phyloP scores from a whole-genome alignment of 2,888 invertebrate species.

The Eristalis arbustorum region DNA sequence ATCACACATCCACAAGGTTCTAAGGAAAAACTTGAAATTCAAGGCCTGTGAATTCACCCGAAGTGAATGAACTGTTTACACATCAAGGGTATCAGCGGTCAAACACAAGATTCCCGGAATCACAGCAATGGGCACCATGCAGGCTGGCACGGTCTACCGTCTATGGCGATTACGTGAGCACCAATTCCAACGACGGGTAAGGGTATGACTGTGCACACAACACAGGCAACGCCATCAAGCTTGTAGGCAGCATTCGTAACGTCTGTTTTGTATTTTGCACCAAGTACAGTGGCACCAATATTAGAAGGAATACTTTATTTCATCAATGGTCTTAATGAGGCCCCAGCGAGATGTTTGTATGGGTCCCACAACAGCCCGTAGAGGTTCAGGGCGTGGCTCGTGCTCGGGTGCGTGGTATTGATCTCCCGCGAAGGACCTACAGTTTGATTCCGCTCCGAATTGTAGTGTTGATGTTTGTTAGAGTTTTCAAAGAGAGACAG shows the following conservation, averaged over 20 bases:
- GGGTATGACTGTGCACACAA: not conserved
- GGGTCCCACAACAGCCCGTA: no score
- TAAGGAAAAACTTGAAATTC: not conserved
- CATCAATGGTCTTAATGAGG: no score
- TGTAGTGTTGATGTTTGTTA: no score
- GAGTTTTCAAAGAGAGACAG: no score
- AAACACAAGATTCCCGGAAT: slow-evolving; percentile 69
- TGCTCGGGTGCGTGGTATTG: no score
- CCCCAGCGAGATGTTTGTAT: no score
- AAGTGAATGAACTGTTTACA: slow-evolving; percentile 60
- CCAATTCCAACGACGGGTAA: slow-evolving; percentile 69
- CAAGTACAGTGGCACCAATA: slow-evolving; percentile 65
- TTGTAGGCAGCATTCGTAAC: not conserved
- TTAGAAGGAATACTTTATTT: no score
- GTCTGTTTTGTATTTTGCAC: slow-evolving; percentile 4
- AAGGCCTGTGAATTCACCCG: slow-evolving; percentile 70
- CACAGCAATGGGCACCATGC: slow-evolving; percentile 66
- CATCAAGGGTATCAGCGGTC: slow-evolving; percentile 49
- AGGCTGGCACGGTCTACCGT: slow-evolving; percentile 63
- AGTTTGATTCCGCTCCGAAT: no score
- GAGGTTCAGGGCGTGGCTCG: no score
- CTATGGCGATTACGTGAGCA: slow-evolving; percentile 46
- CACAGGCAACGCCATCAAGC: not conserved
- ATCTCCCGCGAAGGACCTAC: no score
- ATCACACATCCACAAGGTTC: no score